Conservation (phyloP, 1,140 invertebrate genomes). For the Euura lappo region DNA sequence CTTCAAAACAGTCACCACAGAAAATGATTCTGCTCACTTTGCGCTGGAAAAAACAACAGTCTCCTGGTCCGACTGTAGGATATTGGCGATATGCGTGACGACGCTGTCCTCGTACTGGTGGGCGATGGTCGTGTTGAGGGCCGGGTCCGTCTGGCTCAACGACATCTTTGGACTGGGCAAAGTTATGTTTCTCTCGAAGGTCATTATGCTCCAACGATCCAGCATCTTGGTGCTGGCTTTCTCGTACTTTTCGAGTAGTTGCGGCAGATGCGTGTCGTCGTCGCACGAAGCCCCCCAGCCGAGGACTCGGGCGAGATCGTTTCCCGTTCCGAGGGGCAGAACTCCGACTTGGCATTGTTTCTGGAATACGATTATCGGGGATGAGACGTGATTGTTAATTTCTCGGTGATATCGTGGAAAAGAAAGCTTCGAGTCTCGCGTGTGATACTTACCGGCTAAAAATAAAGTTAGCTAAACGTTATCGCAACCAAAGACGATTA, state of each 20-base stretch:
- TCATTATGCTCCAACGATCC: conserved; percentile 95
- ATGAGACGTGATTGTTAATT: background rate
- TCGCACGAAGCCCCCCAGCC: conserved; percentile 97
- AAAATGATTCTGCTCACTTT: conserved; percentile 63
- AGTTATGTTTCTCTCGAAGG: conserved; percentile 79
- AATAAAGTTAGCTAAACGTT: conserved; percentile 49
- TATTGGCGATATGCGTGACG: conserved; percentile 82
- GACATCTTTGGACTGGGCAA: conserved; percentile 64
- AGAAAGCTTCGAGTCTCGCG: too few relatives aligned
- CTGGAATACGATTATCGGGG: conserved; percentile 54
- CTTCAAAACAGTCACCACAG: conserved; percentile 2
- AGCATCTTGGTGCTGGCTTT: conserved; percentile 95
- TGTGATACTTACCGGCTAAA: conserved; percentile 44
- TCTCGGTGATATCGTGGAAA: too few relatives aligned
- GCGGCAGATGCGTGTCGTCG: conserved; percentile 91
- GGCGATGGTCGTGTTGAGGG: conserved; percentile 57
- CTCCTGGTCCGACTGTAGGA: conserved; percentile 85
- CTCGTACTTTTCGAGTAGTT: conserved; percentile 92
- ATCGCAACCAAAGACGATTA: conserved; percentile 42
- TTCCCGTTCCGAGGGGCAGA: conserved; percentile 93
- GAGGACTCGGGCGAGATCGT: conserved; percentile 91
- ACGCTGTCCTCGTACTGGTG: conserved; percentile 81
- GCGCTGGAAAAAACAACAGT: conserved; percentile 76
- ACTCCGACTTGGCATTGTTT: conserved; percentile 92
- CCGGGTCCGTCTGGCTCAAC: conserved; percentile 61